Percentiles rank a stretch among this genome's conserved stretches.
These are phyloP conservation scores for Rattus rattus DNA, from an alignment of 2,113 vertebrate genomes.

Conservation along the genomic window DNA sequence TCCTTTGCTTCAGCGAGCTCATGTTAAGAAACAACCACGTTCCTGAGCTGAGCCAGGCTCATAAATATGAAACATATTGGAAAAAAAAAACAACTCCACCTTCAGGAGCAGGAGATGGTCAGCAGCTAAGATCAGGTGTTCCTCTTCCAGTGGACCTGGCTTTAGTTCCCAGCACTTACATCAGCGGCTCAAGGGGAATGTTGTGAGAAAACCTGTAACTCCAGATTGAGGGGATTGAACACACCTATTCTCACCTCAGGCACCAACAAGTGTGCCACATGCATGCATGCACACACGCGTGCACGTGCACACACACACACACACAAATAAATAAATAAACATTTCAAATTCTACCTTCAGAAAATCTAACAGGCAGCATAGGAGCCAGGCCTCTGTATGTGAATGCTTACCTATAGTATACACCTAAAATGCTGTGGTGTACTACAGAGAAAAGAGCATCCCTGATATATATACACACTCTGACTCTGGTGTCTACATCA, in stretches of 20 bases:
- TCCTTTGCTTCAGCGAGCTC: constrained; percentile 42
- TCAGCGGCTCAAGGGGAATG: background rate
- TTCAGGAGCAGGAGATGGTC: background rate
- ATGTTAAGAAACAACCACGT: background rate
- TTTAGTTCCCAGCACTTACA: background rate
- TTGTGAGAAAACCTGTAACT: background rate
- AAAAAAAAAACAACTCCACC: background rate
- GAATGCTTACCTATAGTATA: background rate
- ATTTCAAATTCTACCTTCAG: background rate
- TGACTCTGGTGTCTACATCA: background rate
- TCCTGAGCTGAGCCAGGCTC: background rate
- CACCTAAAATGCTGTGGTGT: background rate
- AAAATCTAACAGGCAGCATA: background rate
- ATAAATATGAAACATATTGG: background rate
- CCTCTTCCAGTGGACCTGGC: background rate
- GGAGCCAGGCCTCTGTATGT: background rate
- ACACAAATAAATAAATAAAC: background rate
- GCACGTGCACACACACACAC: background rate
- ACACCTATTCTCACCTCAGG: background rate
- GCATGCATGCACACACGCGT: too few relatives aligned
- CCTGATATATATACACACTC: background rate
- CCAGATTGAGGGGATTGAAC: background rate
- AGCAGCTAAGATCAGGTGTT: background rate
- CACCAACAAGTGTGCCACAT: background rate
- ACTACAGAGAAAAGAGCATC: background rate